These are phyloP conservation scores for Grapholita molesta DNA, from an alignment of 1,140 invertebrate genomes.

Conservation along the genomic window DNA sequence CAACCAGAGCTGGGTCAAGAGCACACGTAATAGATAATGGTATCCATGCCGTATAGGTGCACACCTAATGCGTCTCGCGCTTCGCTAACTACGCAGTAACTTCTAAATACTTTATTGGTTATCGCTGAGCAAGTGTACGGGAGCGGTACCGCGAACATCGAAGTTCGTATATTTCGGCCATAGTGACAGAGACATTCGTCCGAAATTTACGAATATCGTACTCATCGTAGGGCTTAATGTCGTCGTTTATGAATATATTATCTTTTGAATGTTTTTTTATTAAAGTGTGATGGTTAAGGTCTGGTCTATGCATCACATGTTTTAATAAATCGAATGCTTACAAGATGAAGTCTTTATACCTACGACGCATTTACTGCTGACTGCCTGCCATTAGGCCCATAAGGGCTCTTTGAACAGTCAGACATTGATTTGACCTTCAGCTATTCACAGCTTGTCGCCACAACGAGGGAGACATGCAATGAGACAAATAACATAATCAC, in stretches of 20 bases:
- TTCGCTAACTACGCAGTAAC: neutral
- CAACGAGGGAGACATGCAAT: neutral
- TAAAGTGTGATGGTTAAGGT: no score
- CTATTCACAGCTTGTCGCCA: neutral
- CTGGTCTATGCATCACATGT: no score
- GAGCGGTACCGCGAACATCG: no score
- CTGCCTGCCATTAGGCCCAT: no score
- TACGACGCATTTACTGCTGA: no score
- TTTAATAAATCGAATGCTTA: no score
- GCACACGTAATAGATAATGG: neutral
- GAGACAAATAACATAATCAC: neutral
- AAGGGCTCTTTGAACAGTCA: neutral
- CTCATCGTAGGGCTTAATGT: neutral
- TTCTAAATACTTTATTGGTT: neutral
- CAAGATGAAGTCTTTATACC: no score
- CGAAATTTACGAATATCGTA: no score
- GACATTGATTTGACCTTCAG: neutral
- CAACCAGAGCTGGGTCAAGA: constrained; percentile 4
- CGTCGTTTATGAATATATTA: neutral
- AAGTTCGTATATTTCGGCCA: no score
- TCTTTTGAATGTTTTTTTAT: no score
- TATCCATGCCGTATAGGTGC: neutral
- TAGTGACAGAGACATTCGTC: no score
- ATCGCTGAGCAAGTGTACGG: neutral
- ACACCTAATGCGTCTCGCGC: neutral